These are phyloP conservation scores for Apostichopus californicus DNA, from an alignment of 35 echinoderm and acorn worm species.

Conservation along the genomic window DNA sequence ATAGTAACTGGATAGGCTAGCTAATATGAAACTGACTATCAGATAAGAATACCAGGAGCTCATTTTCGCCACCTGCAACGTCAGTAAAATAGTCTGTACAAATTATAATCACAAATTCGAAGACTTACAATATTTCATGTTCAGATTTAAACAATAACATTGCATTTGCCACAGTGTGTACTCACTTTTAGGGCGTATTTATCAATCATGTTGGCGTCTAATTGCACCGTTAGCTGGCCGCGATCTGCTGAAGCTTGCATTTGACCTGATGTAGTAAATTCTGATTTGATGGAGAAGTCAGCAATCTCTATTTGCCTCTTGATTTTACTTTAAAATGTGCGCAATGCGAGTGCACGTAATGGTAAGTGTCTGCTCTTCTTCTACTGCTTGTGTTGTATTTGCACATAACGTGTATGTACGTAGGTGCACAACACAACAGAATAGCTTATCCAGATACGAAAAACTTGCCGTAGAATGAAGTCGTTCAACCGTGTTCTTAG, in stretches of 20 bases:
- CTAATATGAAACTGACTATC: too few relatives aligned
- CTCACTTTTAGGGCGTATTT: constrained; percentile 47
- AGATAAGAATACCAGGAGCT: too few relatives aligned
- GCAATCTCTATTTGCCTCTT: neutral
- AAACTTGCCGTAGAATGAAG: neutral
- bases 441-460: neutral
- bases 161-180: neutral
- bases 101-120: neutral
- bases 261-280: constrained; percentile 34
- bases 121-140: neutral
- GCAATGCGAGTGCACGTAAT: neutral
- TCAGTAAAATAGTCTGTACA: neutral
- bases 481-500: too few relatives aligned
- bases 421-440: neutral
- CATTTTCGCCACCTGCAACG: too few relatives aligned
- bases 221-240: constrained; percentile 38
- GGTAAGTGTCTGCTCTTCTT: neutral
- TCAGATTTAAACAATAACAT: neutral
- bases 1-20: too few relatives aligned
- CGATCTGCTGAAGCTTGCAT: constrained; percentile 37
- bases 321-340: neutral
- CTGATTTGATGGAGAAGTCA: neutral
- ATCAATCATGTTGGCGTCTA: constrained; percentile 35
- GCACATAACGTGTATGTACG: neutral
- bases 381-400: too few relatives aligned